phyloP scores from a whole-genome alignment of 1,140 invertebrate genomes.

The Chrysopa pallens region DNA sequence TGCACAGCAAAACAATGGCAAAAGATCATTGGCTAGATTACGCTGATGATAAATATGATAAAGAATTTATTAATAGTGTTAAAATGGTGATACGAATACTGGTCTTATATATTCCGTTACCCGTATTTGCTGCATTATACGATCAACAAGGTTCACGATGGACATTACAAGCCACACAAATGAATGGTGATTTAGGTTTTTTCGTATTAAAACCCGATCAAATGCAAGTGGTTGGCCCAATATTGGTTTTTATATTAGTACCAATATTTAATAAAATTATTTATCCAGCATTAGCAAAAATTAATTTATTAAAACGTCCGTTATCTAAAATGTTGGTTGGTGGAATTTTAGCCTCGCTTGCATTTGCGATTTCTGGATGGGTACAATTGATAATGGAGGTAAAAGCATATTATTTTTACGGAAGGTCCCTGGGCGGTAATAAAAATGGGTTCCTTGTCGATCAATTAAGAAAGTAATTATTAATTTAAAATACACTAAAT shows the following conservation, averaged over 20 bases:
- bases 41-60: conserved; percentile 43
- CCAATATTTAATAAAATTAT: conserved; percentile 51
- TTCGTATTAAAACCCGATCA: conserved; percentile 59
- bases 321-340: conserved; percentile 43
- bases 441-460: no score
- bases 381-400: conserved; percentile 47
- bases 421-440: no score
- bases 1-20: conserved; percentile 3
- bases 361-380: conserved; percentile 47
- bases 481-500: no score
- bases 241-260: conserved; percentile 60
- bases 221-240: conserved; percentile 61
- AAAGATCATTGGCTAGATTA: conserved; percentile 51
- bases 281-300: conserved; percentile 20
- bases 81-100: conserved; percentile 11
- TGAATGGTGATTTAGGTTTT: conserved; percentile 40
- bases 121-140: conserved; percentile 50
- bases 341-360: conserved; percentile 40
- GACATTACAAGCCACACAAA: conserved; percentile 45
- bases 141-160: conserved; percentile 38
- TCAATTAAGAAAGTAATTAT: no score
- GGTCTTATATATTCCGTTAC: conserved; percentile 41
- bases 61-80: conserved; percentile 26
- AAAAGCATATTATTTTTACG: no score
- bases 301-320: conserved; percentile 21